phyloP scores from a whole-genome alignment of 2,888 invertebrate genomes.

The Desoria tigrina region DNA sequence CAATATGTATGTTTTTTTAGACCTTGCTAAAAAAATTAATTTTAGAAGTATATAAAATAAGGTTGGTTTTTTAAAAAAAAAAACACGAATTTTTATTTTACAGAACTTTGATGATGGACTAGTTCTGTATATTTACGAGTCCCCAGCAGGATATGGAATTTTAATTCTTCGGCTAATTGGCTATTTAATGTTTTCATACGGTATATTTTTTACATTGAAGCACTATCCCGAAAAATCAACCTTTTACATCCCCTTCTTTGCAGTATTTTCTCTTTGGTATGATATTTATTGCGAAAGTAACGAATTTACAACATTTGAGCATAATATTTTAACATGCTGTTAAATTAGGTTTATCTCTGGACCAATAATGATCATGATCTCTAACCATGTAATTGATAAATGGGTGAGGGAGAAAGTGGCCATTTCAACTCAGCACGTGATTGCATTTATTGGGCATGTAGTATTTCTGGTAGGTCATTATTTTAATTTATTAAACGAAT shows the following conservation, averaged over 20 bases:
- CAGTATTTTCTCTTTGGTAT: constrained; percentile 79
- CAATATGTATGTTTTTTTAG: constrained; percentile 64
- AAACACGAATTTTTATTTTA: constrained; percentile 18
- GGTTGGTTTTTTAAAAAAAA: background rate
- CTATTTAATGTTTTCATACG: constrained; percentile 77
- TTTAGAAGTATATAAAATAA: background rate
- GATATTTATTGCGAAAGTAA: constrained; percentile 7
- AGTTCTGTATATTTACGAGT: constrained; percentile 87
- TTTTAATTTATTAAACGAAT: background rate
- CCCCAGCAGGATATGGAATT: constrained; percentile 82
- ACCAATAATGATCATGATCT: constrained; percentile 74
- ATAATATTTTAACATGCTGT: too few relatives aligned
- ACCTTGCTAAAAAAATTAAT: background rate
- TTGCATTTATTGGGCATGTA: constrained; percentile 69
- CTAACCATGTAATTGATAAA: constrained; percentile 76
- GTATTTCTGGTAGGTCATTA: constrained; percentile 66
- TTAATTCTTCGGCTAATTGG: constrained; percentile 73
- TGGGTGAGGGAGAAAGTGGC: constrained; percentile 78
- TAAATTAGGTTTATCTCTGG: constrained; percentile 71
- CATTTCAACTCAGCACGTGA: constrained; percentile 67
- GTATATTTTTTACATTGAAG: constrained; percentile 72
- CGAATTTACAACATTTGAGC: too few relatives aligned
- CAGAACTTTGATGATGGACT: constrained; percentile 87
- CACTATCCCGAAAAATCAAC: constrained; percentile 79
- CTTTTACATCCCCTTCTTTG: constrained; percentile 81